phyloP scores from a whole-genome alignment of 2,797 vertebrate species.

The Chromis chromis region DNA sequence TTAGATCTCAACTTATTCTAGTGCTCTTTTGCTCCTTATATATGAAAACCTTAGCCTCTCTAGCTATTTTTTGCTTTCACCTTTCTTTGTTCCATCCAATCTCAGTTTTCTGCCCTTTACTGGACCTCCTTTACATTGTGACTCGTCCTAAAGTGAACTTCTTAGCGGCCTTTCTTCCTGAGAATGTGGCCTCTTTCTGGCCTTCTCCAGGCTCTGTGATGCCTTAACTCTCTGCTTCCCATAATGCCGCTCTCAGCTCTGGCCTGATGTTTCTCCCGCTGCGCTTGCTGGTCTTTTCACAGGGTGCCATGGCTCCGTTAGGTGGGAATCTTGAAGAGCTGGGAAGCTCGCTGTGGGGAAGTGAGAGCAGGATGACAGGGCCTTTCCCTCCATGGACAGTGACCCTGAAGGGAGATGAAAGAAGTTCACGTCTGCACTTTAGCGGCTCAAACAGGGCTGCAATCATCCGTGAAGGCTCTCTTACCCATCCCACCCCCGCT shows the following conservation, averaged over 20 bases:
- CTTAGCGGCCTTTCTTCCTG: slow-evolving; percentile 18
- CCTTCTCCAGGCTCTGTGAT: slow-evolving; percentile 41
- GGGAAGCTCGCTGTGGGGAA: slow-evolving; percentile 86
- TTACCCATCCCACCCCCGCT: slow-evolving; percentile 45
- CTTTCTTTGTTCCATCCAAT: slow-evolving; percentile 2
- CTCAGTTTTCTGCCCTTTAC: neutral
- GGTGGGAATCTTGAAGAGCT: slow-evolving; percentile 71
- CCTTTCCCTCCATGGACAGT: slow-evolving; percentile 95
- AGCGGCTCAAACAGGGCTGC: slow-evolving; percentile 89
- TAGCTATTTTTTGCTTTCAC: no score
- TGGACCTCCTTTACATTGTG: slow-evolving; percentile 14
- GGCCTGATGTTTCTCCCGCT: slow-evolving; percentile 40
- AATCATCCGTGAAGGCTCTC: slow-evolving; percentile 82
- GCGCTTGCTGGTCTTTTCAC: slow-evolving; percentile 46
- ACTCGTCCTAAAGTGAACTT: slow-evolving; percentile 44
- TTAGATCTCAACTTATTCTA: slow-evolving; percentile 26
- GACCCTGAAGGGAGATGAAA: slow-evolving; percentile 98
- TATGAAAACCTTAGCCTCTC: neutral
- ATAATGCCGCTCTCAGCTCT: slow-evolving; percentile 25
- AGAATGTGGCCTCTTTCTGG: slow-evolving; percentile 37
- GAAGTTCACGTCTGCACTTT: slow-evolving; percentile 94
- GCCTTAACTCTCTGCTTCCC: slow-evolving; percentile 48
- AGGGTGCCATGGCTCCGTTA: slow-evolving; percentile 70
- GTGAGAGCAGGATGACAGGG: slow-evolving; percentile 94
- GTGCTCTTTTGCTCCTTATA: slow-evolving; percentile 5